Evolutionary conservation across 2,888 invertebrate species (phyloP).

Genomic region (Metellina segmentata): DNA sequence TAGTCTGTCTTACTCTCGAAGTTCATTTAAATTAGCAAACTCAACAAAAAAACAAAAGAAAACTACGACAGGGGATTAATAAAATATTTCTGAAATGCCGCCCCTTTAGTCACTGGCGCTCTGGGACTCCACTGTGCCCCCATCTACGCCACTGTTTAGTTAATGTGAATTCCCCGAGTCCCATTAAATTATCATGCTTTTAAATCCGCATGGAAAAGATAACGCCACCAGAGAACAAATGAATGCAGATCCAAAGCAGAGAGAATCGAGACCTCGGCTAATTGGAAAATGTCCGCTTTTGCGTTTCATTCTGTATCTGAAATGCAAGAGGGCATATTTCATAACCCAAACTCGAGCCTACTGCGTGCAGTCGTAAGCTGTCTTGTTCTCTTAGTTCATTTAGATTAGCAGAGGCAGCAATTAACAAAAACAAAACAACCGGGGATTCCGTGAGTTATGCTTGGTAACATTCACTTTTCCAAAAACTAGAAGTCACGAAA

Average conservation of each 20-base stretch:
- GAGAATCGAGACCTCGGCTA: background rate
- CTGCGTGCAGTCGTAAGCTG: background rate
- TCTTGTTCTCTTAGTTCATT: conserved; percentile 33
- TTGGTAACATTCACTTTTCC: conserved; percentile 61
- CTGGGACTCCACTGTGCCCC: background rate
- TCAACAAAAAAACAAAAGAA: conserved; percentile 59
- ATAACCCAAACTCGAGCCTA: background rate
- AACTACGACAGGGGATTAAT: conserved; percentile 23
- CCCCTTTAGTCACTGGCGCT: background rate
- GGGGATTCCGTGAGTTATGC: conserved; percentile 56
- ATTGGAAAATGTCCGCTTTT: conserved; percentile 17
- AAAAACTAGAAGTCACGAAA: conserved; percentile 67
- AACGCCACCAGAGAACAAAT: background rate
- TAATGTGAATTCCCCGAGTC: background rate
- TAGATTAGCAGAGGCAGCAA: conserved; percentile 56
- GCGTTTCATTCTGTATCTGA: background rate
- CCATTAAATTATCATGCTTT: background rate
- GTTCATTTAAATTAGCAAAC: conserved; percentile 58
- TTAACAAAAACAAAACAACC: conserved; percentile 63
- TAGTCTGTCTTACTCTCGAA: background rate
- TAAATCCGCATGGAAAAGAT: background rate
- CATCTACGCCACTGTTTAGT: background rate
- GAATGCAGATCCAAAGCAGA: conserved; percentile 16
- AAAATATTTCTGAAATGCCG: too few species aligned
- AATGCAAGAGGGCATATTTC: conserved; percentile 24